A percentile compares a stretch with the other conserved stretches of the same genome.
These are phyloP conservation scores for Scaptomyza polygonia DNA, from an alignment of 2,888 invertebrate species.

Conservation along the genomic window DNA sequence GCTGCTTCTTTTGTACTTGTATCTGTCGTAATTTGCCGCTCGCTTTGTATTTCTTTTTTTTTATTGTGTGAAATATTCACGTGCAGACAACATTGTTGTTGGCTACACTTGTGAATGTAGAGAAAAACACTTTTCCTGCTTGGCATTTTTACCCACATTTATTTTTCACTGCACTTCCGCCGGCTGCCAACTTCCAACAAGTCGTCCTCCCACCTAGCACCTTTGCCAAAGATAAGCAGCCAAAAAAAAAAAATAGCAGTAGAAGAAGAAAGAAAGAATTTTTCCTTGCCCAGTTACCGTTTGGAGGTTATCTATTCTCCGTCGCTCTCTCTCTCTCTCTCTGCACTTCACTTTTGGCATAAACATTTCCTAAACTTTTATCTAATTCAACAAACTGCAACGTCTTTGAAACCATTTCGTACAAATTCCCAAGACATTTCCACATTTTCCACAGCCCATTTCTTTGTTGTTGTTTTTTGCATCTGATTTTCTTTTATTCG, in stretches of 20 bases:
- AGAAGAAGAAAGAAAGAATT: neutral
- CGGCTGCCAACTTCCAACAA: slow-evolving; percentile 48
- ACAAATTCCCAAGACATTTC: slow-evolving; percentile 74
- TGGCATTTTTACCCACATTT: slow-evolving; percentile 76
- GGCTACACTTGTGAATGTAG: slow-evolving; percentile 19
- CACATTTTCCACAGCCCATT: slow-evolving; percentile 75
- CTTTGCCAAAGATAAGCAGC: slow-evolving; percentile 36
- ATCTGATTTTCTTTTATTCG: slow-evolving; percentile 48
- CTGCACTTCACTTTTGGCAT: slow-evolving; percentile 61
- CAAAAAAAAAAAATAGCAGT: slow-evolving; percentile 8
- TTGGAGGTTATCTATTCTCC: neutral
- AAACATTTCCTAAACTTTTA: slow-evolving; percentile 78
- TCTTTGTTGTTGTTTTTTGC: slow-evolving; percentile 51
- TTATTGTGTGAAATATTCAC: slow-evolving; percentile 61
- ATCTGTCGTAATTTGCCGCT: slow-evolving; percentile 54
- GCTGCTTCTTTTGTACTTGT: slow-evolving; percentile 1
- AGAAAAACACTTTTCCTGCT: slow-evolving; percentile 59
- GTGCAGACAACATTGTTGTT: slow-evolving; percentile 39
- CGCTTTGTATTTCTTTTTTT: slow-evolving; percentile 34
- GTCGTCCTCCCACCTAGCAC: neutral
- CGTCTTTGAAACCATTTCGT: slow-evolving; percentile 60
- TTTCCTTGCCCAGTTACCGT: slow-evolving; percentile 4
- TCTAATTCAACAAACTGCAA: slow-evolving; percentile 76
- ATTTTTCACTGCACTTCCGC: slow-evolving; percentile 74
- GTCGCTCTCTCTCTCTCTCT: neutral